These are phyloP conservation scores for Sebastolobus altivelis DNA, from an alignment of 2,797 vertebrate species.

Conservation along the genomic window DNA sequence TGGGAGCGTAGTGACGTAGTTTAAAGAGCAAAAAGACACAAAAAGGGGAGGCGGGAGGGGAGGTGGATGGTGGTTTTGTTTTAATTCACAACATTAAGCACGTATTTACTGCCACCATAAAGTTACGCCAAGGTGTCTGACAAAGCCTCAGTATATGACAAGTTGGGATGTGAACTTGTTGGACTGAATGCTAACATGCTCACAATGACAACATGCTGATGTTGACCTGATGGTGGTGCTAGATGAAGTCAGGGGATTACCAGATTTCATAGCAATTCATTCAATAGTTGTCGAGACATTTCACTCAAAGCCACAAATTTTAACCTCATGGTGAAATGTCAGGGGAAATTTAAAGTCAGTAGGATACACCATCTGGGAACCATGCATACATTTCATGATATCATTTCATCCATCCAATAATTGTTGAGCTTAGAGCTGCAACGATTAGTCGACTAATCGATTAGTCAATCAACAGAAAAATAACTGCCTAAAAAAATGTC, in stretches of 20 bases:
- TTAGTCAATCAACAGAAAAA: too few relatives aligned
- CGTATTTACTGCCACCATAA: too few relatives aligned
- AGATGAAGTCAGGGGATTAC: background rate
- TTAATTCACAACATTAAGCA: too few relatives aligned
- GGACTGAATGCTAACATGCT: background rate
- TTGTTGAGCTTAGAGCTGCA: too few relatives aligned
- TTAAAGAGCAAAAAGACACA: too few relatives aligned
- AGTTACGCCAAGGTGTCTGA: too few relatives aligned
- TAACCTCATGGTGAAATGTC: background rate
- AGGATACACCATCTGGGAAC: background rate
- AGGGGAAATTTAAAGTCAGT: background rate
- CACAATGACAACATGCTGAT: background rate
- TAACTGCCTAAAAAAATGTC: too few relatives aligned
- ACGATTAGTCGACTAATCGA: too few relatives aligned
- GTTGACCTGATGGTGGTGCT: background rate
- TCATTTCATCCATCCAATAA: background rate
- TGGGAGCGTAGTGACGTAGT: fast-evolving
- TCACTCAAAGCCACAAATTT: background rate
- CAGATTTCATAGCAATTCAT: background rate
- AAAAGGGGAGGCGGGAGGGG: too few relatives aligned
- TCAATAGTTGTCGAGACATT: background rate
- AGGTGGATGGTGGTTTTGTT: too few relatives aligned
- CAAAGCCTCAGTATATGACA: too few relatives aligned
- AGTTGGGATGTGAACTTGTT: too few relatives aligned
- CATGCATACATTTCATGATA: background rate